Evolutionary conservation across 2,888 invertebrate genomes (phyloP), one percentile per base, ranked within the genome.

Genomic region (Lochmaea crataegi): DNA sequence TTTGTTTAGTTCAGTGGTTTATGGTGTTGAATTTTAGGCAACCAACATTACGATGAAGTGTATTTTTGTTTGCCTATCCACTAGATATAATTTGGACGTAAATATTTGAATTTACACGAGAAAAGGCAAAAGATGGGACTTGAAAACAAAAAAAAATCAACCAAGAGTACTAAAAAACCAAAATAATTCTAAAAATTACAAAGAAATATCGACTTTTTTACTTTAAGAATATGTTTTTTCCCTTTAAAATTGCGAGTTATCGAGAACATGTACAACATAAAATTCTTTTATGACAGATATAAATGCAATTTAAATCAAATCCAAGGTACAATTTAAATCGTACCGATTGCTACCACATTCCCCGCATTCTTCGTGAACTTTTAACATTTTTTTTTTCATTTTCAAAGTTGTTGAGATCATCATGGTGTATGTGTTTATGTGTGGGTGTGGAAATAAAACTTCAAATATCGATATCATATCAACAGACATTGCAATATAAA

Each of bases 381-480:
- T 4, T 48, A 14, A 48, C 3, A 14, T n/a, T n/a, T 1, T 4
- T n/a, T 14, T 14, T n/a, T n/a, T n/a, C n/a, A n/a, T n/a, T n/a
- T 53, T 53, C 10, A 53, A 53, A 16, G 53, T 18, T 53, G 18
- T 16, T 53, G 53, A 53, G 53, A 53, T 53, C 53, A 53, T 18
- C 53, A 16, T 4, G n/a, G n/a, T n/a, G 18, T 51, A 9, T 14
- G 6, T 51, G 51, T 14, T 0, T 53, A 12, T 4, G 4, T 45
- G 6, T 12, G 14, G 6, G 32, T 6, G 32, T 32, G 32, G 6
- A 7, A 1, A 11, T 12, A 12, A 12, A 45, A 45, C 45, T 45
- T 45, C 45, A 12, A 12, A 18, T 53, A 53, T 53, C 6, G 18
- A 16, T 53, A 53, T 18, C 53, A 53, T 16, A 48, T 48, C 48